Conservation (phyloP, 2,888 invertebrate genomes). For the Eupithecia abbreviata region DNA sequence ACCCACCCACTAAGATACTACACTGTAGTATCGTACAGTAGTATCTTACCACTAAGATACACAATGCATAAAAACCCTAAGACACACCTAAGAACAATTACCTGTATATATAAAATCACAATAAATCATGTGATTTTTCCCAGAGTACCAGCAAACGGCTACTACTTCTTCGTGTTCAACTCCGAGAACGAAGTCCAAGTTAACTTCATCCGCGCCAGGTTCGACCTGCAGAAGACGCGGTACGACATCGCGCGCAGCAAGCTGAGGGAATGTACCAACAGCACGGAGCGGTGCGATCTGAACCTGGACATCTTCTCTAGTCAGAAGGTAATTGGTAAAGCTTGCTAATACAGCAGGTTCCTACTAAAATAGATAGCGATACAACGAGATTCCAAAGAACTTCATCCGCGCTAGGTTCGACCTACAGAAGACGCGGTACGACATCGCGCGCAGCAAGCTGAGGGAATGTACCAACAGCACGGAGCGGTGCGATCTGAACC, state of each 20-base stretch:
- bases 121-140: background rate
- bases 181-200: slow-evolving; percentile 90
- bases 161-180: slow-evolving; percentile 92
- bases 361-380: too few relatives aligned
- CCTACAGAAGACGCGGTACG: slow-evolving; percentile 88
- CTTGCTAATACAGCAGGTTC: too few relatives aligned
- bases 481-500: slow-evolving; percentile 84
- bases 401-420: slow-evolving; percentile 88
- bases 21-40: too few relatives aligned
- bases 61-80: too few relatives aligned
- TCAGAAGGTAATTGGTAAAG: slow-evolving; percentile 80
- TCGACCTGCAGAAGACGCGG: slow-evolving; percentile 87
- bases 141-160: slow-evolving; percentile 89
- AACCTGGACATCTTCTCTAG: slow-evolving; percentile 87
- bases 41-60: too few relatives aligned
- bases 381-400: slow-evolving; percentile 62
- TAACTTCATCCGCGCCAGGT: slow-evolving; percentile 87
- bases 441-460: slow-evolving; percentile 85
- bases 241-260: slow-evolving; percentile 87
- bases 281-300: slow-evolving; percentile 85
- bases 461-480: slow-evolving; percentile 86
- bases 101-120: too few relatives aligned
- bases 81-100: too few relatives aligned
- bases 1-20: too few relatives aligned
- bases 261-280: slow-evolving; percentile 85